Evolutionary conservation across 2,888 invertebrate genomes (phyloP), one percentile per base, ranked within the genome.

Genomic region (Ophraella communa): DNA sequence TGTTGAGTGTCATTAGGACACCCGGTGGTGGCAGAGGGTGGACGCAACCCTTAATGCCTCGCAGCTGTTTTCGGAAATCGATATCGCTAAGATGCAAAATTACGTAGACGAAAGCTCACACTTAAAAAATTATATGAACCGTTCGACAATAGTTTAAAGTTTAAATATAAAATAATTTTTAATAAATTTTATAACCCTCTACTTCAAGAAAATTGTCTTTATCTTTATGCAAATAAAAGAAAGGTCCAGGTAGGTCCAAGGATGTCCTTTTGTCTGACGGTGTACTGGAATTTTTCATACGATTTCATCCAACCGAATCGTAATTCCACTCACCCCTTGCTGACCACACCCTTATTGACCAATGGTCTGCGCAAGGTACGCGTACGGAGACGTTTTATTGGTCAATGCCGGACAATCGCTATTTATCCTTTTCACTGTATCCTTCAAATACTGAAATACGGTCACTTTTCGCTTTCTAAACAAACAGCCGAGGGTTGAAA

Each of bases 271-370:
- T 30, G 42, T 47, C 11, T 3, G 23, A 59, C 21, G 51, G 39
- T 35, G 23, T 14, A 33, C 8, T 52, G 35, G 14, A 7, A 39
- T 52, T 49, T 35, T 56, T 30, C 30, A 72, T 73, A 60, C 52
- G 44, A 42, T 70, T 72, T 72, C 71, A 65, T 61, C 78, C 80
- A 78, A 78, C 78, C 77, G 73, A 75, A 68, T 62, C 60, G 58
- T 52, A 53, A 58, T 57, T 57, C 42, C 61, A 61, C 60, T 75
- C 72, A 77, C 79, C 79, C 78, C 75, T 74, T 68, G 70, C 74
- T 82, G 81, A 81, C 82, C 82, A 81, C 80, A 75, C 80, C 80
- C 79, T 62, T 56, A 75, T 71, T 81, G 80, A 80, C 82, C 81
- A 81, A 77, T 78, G 73, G 71, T 72, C 71, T 75, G 76, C 78